Conservation (phyloP, 2,888 invertebrate genomes). For the Limnephilus marmoratus region DNA sequence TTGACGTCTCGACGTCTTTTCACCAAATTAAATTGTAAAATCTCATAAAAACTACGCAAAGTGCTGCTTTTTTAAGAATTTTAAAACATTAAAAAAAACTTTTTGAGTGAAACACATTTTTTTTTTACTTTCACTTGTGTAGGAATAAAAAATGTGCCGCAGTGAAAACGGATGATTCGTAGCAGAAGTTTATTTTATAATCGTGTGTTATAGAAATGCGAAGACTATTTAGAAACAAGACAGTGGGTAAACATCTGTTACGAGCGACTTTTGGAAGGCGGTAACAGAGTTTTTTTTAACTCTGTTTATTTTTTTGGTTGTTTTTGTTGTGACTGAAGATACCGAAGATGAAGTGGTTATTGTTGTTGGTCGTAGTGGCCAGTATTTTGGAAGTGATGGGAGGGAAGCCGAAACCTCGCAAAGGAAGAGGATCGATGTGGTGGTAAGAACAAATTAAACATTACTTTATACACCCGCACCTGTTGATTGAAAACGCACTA, state of each 20-base stretch:
- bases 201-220: conserved; percentile 40
- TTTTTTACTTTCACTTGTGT: conserved; percentile 45
- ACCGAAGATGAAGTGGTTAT: conserved; percentile 75
- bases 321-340: conserved; percentile 39
- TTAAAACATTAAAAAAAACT: neutral
- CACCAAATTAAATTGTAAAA: neutral
- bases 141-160: conserved; percentile 49
- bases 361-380: conserved; percentile 77
- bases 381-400: conserved; percentile 72
- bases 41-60: neutral
- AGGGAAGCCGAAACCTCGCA: conserved; percentile 80
- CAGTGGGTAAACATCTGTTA: conserved; percentile 31
- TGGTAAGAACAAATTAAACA: conserved; percentile 81
- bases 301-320: conserved; percentile 2
- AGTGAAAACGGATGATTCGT: conserved; percentile 55
- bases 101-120: neutral
- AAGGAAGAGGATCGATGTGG: conserved; percentile 94
- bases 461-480: neutral
- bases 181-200: neutral
- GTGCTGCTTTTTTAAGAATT: neutral
- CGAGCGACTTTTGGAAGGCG: conserved; percentile 67
- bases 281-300: conserved; percentile 30
- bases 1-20: conserved; percentile 16
- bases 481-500: neutral
- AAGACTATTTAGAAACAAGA: conserved; percentile 11